phyloP scores from a whole-genome alignment of 2,113 vertebrate genomes.

The Emydura subglobosa region DNA sequence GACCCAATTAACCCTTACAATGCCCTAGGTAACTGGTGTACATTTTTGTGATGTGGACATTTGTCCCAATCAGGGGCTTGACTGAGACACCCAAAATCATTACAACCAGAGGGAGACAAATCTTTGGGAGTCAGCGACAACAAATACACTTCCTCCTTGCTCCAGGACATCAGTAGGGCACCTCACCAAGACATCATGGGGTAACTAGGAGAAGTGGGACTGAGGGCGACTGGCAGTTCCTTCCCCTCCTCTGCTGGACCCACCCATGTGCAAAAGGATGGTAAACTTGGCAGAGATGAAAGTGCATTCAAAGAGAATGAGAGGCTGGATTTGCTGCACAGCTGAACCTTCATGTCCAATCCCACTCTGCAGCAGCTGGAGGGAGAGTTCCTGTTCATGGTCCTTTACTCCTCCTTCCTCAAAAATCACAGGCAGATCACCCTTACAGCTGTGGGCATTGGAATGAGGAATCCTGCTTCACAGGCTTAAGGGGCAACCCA shows the following conservation, averaged over 20 bases:
- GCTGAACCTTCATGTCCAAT: not conserved
- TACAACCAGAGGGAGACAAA: not conserved
- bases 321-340: not conserved
- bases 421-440: not conserved
- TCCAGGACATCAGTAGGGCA: not conserved
- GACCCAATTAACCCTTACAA: fast-evolving
- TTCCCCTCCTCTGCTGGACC: not conserved
- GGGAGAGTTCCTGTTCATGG: not conserved
- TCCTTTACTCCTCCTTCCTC: not conserved
- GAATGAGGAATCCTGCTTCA: not conserved
- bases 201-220: not conserved
- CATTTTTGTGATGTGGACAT: not conserved
- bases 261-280: not conserved
- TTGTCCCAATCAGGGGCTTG: not conserved
- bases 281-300: not conserved
- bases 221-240: fast-evolving
- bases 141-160: fast-evolving
- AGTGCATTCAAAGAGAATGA: not conserved
- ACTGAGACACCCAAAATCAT: not conserved
- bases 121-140: not conserved
- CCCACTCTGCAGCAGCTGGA: not conserved
- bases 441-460: not conserved
- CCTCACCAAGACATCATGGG: fast-evolving
- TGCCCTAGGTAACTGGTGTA: fast-evolving
- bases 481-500: not conserved